Percentiles rank a stretch among this genome's conserved stretches.
Conservation (phyloP, 2,888 invertebrate genomes). For the Trissoscelio sp. region DNA sequence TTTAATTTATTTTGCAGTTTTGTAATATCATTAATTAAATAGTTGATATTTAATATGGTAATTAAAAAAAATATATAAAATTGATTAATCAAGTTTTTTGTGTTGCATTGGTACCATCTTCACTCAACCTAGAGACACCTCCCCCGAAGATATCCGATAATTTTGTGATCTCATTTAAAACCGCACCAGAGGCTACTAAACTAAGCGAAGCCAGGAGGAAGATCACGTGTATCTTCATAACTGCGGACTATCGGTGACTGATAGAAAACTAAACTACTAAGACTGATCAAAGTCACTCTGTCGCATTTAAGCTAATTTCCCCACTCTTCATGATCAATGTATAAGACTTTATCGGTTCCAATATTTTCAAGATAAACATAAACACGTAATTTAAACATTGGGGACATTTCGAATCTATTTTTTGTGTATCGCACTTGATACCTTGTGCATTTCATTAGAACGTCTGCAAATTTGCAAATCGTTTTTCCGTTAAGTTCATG, state of each 20-base stretch:
- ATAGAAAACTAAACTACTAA: constrained; percentile 57
- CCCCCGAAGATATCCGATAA: constrained; percentile 37
- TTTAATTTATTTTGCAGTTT: no score
- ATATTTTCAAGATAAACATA: constrained; percentile 52
- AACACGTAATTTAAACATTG: constrained; percentile 38
- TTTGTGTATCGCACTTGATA: constrained; percentile 15
- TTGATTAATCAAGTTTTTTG: no score
- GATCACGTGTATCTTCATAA: constrained; percentile 60
- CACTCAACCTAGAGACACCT: constrained; percentile 24
- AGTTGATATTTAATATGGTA: no score
- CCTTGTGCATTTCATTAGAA: constrained; percentile 14
- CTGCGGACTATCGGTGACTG: constrained; percentile 35
- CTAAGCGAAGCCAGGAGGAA: constrained; percentile 34
- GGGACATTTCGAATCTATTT: constrained; percentile 30
- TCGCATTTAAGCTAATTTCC: constrained; percentile 60
- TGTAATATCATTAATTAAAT: neutral
- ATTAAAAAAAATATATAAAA: neutral
- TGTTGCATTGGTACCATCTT: constrained; percentile 61
- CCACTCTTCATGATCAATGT: constrained; percentile 58
- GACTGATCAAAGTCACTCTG: constrained; percentile 50
- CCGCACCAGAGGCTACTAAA: constrained; percentile 34
- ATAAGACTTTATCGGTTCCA: constrained; percentile 41
- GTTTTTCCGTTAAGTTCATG: no score
- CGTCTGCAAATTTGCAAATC: constrained; percentile 12
- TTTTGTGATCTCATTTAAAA: constrained; percentile 39